Evolutionary conservation across 2,888 invertebrate genomes (phyloP).

Genomic region (Cosmia pyralina): DNA sequence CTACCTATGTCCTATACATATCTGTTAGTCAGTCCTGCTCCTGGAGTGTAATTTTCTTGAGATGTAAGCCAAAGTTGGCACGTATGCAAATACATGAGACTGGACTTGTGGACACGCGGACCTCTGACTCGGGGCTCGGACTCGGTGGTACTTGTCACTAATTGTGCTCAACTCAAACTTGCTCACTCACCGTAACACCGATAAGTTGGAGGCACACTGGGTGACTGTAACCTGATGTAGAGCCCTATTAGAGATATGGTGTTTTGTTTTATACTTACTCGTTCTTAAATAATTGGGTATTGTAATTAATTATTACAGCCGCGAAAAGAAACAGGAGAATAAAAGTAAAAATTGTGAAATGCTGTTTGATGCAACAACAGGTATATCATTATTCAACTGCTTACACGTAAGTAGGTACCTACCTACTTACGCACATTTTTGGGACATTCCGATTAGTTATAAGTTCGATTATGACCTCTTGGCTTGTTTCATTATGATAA

Average conservation of each 20-base stretch:
- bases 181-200: slow-evolving; percentile 57
- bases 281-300: neutral
- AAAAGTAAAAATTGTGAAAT: neutral
- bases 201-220: slow-evolving; percentile 38
- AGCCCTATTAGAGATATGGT: no score
- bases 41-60: slow-evolving; percentile 33
- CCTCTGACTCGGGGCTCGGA: slow-evolving; percentile 38
- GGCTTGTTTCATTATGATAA: neutral
- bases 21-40: slow-evolving; percentile 2
- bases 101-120: slow-evolving; percentile 56
- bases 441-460: neutral
- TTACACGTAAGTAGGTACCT: neutral
- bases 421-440: neutral
- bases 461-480: neutral
- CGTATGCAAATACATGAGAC: slow-evolving; percentile 68
- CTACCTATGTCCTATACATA: neutral
- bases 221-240: no score
- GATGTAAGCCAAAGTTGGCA: slow-evolving; percentile 49
- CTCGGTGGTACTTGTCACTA: slow-evolving; percentile 62
- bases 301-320: neutral
- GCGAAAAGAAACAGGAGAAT: neutral
- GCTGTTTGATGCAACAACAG: neutral
- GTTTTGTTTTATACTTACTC: neutral
- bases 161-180: slow-evolving; percentile 69
- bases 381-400: slow-evolving; percentile 1